Percentiles rank a stretch among this genome's conserved stretches.
phyloP scores from a whole-genome alignment of 2,113 vertebrate genomes.

The Rhadina sibilatrix region DNA sequence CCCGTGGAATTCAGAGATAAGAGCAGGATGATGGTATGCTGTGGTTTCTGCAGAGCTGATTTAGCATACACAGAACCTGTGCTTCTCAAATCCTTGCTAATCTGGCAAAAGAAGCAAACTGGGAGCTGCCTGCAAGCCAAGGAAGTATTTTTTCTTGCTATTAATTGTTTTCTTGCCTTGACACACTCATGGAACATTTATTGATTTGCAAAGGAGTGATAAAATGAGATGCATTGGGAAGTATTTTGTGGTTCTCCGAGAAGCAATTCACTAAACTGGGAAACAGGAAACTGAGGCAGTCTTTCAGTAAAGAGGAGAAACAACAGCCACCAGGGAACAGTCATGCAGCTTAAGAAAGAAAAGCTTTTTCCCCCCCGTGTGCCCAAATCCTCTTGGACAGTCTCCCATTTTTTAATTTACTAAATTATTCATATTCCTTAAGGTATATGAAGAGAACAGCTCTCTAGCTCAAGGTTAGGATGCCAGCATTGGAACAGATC shows the following conservation, averaged over 20 bases:
- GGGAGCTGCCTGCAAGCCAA: background rate
- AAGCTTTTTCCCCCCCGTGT: background rate
- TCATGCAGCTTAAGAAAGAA: background rate
- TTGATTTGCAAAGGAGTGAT: background rate
- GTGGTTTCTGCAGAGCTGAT: conserved; percentile 8
- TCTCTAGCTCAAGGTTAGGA: background rate
- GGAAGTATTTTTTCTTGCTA: background rate
- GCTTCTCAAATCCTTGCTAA: conserved; percentile 1
- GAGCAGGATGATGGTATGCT: background rate
- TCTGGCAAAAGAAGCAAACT: background rate
- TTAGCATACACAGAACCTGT: background rate
- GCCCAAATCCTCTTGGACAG: background rate
- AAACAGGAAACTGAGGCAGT: background rate
- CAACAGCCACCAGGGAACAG: background rate
- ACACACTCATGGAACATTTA: background rate
- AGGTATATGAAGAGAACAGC: background rate
- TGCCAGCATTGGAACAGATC: background rate
- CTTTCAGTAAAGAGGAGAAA: background rate
- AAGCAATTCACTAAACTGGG: background rate
- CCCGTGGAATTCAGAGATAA: conserved; percentile 23
- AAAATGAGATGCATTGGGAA: background rate
- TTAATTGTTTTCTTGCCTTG: background rate
- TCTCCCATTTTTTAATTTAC: background rate
- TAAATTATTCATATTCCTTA: background rate
- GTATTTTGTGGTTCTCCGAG: background rate